Evolutionary conservation across 2,888 invertebrate species (phyloP).

Genomic region (Trichopria drosophilae): DNA sequence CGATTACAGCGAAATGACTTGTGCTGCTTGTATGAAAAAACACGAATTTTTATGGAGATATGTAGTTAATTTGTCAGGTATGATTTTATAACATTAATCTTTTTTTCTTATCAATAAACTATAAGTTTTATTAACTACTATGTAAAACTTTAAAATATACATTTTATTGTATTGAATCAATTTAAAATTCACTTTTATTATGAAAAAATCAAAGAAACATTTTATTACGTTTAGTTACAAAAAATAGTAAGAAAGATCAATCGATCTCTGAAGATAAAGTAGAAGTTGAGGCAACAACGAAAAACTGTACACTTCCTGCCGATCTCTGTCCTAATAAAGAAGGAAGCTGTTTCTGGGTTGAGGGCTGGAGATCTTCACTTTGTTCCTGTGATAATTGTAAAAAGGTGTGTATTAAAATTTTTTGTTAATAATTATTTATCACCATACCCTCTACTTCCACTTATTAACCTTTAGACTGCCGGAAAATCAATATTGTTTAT

Average conservation of each 20-base stretch:
- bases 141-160: conserved; percentile 4
- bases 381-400: conserved; percentile 71
- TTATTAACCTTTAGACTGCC: too few relatives aligned
- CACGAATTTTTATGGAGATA: conserved; percentile 77
- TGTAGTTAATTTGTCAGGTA: conserved; percentile 56
- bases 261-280: conserved; percentile 43
- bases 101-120: not conserved
- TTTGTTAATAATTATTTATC: conserved; percentile 1
- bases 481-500: too few relatives aligned
- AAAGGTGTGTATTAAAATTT: conserved; percentile 37
- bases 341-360: conserved; percentile 77
- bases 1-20: conserved; percentile 79
- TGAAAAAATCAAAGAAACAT: too few relatives aligned
- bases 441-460: too few relatives aligned
- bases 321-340: conserved; percentile 40
- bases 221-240: conserved; percentile 36
- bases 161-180: not conserved
- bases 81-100: not conserved
- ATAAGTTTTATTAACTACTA: not conserved
- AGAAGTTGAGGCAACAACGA: conserved; percentile 36
- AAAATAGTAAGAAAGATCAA: conserved; percentile 40
- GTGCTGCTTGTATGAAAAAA: conserved; percentile 74
- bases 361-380: conserved; percentile 75
- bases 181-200: not conserved
- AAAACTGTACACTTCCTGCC: conserved; percentile 47